Conservation (phyloP, 2,797 vertebrate species). For the Sebastes reedi region DNA sequence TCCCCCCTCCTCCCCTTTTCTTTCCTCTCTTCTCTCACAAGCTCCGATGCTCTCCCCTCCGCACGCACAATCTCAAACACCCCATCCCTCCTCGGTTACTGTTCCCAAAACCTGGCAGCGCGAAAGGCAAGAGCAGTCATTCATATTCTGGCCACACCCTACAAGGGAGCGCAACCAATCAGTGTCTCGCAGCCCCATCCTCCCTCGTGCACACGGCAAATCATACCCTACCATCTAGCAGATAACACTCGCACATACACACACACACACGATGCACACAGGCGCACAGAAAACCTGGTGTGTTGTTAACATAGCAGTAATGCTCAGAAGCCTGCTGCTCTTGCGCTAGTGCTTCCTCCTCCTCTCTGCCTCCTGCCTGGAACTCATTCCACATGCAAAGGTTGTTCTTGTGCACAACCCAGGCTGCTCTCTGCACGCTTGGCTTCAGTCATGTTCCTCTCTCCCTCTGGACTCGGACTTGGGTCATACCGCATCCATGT, state of each 20-base stretch:
- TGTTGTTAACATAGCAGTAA: conserved; percentile 53
- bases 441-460: conserved; percentile 43
- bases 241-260: conserved; percentile 26
- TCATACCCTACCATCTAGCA: conserved; percentile 45
- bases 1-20: conserved; percentile 29
- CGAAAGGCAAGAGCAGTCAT: conserved; percentile 66
- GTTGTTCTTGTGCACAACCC: conserved; percentile 52
- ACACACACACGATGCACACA: not conserved
- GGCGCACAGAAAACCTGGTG: conserved; percentile 32
- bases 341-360: conserved; percentile 43
- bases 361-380: conserved; percentile 34
- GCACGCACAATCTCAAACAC: conserved; percentile 58
- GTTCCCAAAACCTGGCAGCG: conserved; percentile 67
- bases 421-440: conserved; percentile 42
- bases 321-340: conserved; percentile 42
- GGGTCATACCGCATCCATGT: conserved; percentile 32
- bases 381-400: conserved; percentile 72
- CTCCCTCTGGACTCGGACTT: conserved; percentile 40
- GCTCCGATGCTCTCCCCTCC: conserved; percentile 46
- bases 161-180: conserved; percentile 71
- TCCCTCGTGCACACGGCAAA: conserved; percentile 51
- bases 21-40: conserved; percentile 49
- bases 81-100: conserved; percentile 66
- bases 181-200: conserved; percentile 45
- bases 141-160: conserved; percentile 77